These are phyloP conservation scores for Oopsacas minuta DNA, from an alignment of 37 sponge, comb jelly and placozoan genomes.

Conservation along the genomic window DNA sequence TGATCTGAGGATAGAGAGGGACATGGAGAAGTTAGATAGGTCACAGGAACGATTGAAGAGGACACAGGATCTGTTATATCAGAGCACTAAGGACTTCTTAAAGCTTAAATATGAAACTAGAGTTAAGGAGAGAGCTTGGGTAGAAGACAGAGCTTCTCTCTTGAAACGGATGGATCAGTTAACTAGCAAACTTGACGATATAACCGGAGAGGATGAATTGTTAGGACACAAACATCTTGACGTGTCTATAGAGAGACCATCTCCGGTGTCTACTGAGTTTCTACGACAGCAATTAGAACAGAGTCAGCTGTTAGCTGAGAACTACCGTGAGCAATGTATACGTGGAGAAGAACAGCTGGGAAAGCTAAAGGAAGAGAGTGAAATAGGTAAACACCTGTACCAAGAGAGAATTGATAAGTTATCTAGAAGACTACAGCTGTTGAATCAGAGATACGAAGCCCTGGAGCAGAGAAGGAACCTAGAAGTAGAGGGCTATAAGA, in stretches of 20 bases:
- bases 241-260: background rate
- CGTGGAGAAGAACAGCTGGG: conserved; percentile 78
- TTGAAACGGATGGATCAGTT: conserved; percentile 58
- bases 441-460: conserved; percentile 73
- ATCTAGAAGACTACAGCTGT: conserved; percentile 53
- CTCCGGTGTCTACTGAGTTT: background rate
- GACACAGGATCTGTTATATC: conserved; percentile 78
- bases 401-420: conserved; percentile 59
- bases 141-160: conserved; percentile 75
- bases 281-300: conserved; percentile 65
- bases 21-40: conserved; percentile 43
- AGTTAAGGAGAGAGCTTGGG: conserved; percentile 74
- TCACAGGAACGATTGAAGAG: conserved; percentile 69
- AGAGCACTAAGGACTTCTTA: conserved; percentile 91
- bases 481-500: conserved; percentile 96
- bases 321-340: conserved; percentile 93
- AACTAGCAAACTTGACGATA: conserved; percentile 38
- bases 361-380: conserved; percentile 65
- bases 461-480: conserved; percentile 75
- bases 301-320: conserved; percentile 82
- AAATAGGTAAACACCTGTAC: conserved; percentile 60
- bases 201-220: conserved; percentile 15
- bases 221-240: background rate
- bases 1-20: conserved; percentile 44
- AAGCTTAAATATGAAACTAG: conserved; percentile 78